Conservation (phyloP, 2,888 invertebrate genomes). For the Drosophila pseudotalamancana region DNA sequence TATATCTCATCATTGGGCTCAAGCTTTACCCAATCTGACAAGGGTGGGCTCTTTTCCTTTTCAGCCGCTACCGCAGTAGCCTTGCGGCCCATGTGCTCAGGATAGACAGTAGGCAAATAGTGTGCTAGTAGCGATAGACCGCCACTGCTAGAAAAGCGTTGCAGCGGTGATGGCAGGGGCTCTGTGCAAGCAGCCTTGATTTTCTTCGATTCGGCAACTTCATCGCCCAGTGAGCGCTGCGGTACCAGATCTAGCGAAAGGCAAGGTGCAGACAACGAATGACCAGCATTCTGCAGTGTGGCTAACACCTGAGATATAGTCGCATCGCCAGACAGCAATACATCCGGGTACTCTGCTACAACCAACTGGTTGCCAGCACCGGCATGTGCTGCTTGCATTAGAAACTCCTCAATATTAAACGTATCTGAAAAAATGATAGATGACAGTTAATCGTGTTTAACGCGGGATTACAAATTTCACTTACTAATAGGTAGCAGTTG, state of each 20-base stretch:
- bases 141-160: slow-evolving; percentile 94
- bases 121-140: slow-evolving; percentile 95
- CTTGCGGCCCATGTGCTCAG: slow-evolving; percentile 88
- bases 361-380: slow-evolving; percentile 84
- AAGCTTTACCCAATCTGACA: slow-evolving; percentile 85
- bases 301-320: slow-evolving; percentile 87
- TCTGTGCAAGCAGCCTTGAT: slow-evolving; percentile 82
- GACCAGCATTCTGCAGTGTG: slow-evolving; percentile 85
- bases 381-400: slow-evolving; percentile 72
- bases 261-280: slow-evolving; percentile 85
- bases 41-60: slow-evolving; percentile 83
- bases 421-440: slow-evolving; percentile 61
- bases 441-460: not conserved
- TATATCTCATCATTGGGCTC: slow-evolving; percentile 87
- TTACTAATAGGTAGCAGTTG: slow-evolving; percentile 41
- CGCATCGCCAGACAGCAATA: slow-evolving; percentile 85
- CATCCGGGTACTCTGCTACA: slow-evolving; percentile 84
- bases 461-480: not conserved
- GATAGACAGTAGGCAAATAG: slow-evolving; percentile 94
- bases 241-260: slow-evolving; percentile 81
- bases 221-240: slow-evolving; percentile 39
- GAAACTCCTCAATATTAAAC: slow-evolving; percentile 80
- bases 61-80: slow-evolving; percentile 85
- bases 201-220: slow-evolving; percentile 44
- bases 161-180: slow-evolving; percentile 86